Evolutionary conservation across 2,113 vertebrate species (phyloP).

Genomic region (Dissostichus mawsoni): DNA sequence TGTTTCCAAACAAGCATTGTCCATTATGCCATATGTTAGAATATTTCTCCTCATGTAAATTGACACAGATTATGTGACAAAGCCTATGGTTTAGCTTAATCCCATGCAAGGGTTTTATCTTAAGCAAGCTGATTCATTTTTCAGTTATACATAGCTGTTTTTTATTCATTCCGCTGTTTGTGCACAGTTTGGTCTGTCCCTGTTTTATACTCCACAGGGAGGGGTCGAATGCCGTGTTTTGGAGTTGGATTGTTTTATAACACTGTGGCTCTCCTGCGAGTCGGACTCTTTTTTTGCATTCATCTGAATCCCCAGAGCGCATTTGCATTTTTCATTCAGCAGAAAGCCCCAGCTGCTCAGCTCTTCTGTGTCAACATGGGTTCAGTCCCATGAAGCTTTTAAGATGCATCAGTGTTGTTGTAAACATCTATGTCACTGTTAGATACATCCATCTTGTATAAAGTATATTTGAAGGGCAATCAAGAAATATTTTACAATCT

Average conservation of each 20-base stretch:
- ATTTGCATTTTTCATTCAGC: constrained; percentile 33
- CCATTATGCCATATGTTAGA: constrained; percentile 56
- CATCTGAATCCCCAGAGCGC: constrained; percentile 16
- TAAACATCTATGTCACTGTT: neutral
- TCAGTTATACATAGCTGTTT: constrained; percentile 26
- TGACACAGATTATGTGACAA: constrained; percentile 71
- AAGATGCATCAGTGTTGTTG: constrained; percentile 4
- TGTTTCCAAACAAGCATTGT: constrained; percentile 72
- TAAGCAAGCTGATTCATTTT: constrained; percentile 49
- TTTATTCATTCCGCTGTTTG: constrained; percentile 2
- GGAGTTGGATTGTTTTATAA: neutral
- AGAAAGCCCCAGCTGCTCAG: constrained; percentile 24
- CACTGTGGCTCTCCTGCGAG: neutral
- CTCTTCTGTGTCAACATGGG: constrained; percentile 12
- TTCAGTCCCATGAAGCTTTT: constrained; percentile 15
- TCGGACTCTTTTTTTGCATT: constrained; percentile 12
- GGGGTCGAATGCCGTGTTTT: constrained; percentile 18
- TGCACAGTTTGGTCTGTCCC: constrained; percentile 10
- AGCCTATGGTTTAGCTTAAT: constrained; percentile 73
- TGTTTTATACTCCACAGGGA: constrained; percentile 1
- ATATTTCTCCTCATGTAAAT: constrained; percentile 50
- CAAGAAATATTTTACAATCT: neutral
- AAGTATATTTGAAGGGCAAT: no score
- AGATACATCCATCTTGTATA: no score
- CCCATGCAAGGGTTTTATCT: constrained; percentile 61